Evolutionary conservation across 1,140 invertebrate genomes (phyloP), one percentile per base, ranked within the genome.

Genomic region (Drosophila baimaii): DNA sequence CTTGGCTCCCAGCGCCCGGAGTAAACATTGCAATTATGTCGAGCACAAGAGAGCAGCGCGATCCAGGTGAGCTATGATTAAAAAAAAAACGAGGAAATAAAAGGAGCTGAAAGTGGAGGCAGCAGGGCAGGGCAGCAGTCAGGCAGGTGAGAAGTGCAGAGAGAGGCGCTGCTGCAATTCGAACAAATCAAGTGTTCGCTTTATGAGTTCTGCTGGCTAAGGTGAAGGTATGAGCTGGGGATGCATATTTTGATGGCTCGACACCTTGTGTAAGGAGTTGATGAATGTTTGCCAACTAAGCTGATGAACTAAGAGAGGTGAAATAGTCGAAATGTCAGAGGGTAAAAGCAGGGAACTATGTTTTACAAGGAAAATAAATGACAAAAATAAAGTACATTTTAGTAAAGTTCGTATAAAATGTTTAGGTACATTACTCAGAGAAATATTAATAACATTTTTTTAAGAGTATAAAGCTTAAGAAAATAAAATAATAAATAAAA

Each of bases 21-120:
- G 83, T 83, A 86, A 86, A 83, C 83, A 86, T 88, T 86, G 83
- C 83, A 86, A 86, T 86, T 86, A 86, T 88, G 79, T 75, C 80
- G 61, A 80, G 81, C 66, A 62, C 76, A 77, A 77, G 58, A 84
- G 65, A 77, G 58, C 72, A 83, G 46, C 55, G 64, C 63, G 52
- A 65, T 55, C 46, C 83, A 83, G 83, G 76, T 86, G 79, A 83
- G 77, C 79, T 68, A 68, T 86, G 83, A 86, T 86, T 86, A 88
- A 86, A 85, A 46, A 46, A 46, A 46, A 47, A 68, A 77, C 61
- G 23, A 17, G 21, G 49, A 23, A 33, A 51, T 52, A 21, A 69
- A 61, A 25, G 35, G 2, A 44, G 39, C 8, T n/a, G 10, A 35
- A 13, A 31, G 31, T 21, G 13, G 9, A 33, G 46, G 41, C 37